Conservation (phyloP, 2,797 vertebrate genomes). For the Pseudomugil gertrudae region DNA sequence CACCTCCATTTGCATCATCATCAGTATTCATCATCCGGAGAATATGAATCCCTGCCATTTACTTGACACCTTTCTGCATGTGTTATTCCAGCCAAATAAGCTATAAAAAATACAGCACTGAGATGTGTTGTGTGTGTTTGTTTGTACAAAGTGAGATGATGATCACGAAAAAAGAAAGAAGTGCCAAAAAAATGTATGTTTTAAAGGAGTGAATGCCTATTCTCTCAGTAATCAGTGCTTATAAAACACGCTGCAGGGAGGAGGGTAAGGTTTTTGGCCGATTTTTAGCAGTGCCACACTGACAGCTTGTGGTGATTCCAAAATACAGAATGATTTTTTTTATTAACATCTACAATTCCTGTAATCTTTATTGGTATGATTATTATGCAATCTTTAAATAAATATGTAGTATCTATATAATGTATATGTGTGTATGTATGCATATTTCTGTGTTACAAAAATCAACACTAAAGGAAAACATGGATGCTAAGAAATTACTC, state of each 20-base stretch:
- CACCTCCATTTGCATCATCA: constrained; percentile 52
- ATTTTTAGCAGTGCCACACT: constrained; percentile 46
- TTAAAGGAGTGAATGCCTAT: background rate
- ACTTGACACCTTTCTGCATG: constrained; percentile 39
- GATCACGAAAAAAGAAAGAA: constrained; percentile 4
- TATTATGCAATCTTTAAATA: no score
- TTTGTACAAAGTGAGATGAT: constrained; percentile 10
- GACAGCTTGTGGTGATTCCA: constrained; percentile 58
- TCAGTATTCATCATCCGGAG: constrained; percentile 54
- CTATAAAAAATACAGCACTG: constrained; percentile 33
- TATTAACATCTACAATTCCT: background rate
- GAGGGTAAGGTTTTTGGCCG: background rate
- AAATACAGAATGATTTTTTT: constrained; percentile 13
- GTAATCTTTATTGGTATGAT: background rate
- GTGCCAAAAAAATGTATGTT: constrained; percentile 15
- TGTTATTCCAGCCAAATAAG: constrained; percentile 49
- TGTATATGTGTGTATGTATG: no score
- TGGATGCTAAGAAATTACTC: no score
- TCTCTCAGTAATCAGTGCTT: background rate
- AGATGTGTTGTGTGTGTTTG: constrained; percentile 17
- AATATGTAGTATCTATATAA: no score
- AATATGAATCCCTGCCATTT: constrained; percentile 51
- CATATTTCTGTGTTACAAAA: no score
- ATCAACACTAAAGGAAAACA: no score
- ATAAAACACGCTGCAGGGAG: background rate